Evolutionary conservation across 2,888 invertebrate genomes (phyloP).

Genomic region (Corbicula japonica): DNA sequence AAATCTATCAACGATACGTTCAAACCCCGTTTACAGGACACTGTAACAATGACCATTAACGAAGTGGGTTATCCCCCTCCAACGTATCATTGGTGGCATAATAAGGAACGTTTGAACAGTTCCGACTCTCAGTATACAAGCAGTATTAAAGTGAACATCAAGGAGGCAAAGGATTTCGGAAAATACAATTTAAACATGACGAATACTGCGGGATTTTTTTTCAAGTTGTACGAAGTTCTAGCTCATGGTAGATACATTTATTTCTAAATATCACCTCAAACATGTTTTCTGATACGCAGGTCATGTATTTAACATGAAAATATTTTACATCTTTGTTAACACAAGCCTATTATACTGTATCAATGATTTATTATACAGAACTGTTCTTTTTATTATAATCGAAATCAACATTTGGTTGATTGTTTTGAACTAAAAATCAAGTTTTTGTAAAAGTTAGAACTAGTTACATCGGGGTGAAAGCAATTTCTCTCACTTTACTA

Average conservation of each 20-base stretch:
- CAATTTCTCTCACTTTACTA: too few relatives aligned
- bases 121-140: slow-evolving; percentile 6
- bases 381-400: neutral
- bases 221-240: neutral
- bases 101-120: neutral
- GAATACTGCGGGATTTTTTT: slow-evolving; percentile 26
- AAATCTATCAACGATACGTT: neutral
- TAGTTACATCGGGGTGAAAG: too few relatives aligned
- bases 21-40: neutral
- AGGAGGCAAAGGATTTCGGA: slow-evolving; percentile 27
- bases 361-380: neutral
- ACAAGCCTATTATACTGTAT: neutral
- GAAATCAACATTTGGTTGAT: too few relatives aligned
- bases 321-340: neutral
- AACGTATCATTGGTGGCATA: slow-evolving; percentile 21
- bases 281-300: neutral
- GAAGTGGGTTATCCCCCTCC: slow-evolving; percentile 27
- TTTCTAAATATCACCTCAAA: neutral
- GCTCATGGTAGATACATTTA: slow-evolving; percentile 8
- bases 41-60: neutral
- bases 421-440: too few relatives aligned
- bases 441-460: too few relatives aligned
- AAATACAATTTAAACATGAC: slow-evolving; percentile 25
- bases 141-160: slow-evolving; percentile 5
- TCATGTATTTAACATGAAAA: neutral